Evolutionary conservation across 92 coral and sea anemone genomes (phyloP).

Genomic region (Epizoanthus scotinus): DNA sequence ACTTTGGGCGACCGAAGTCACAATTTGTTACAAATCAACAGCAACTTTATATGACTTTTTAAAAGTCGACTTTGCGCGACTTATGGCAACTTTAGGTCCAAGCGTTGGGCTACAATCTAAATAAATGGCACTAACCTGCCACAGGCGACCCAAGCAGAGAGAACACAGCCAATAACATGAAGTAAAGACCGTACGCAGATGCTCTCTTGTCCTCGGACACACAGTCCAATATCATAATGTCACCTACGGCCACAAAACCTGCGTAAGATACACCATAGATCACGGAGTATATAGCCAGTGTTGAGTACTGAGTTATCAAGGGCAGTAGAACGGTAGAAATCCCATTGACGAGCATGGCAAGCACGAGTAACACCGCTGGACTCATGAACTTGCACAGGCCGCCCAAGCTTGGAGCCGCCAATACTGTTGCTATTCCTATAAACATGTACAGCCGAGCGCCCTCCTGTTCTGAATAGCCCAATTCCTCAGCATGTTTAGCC

Average conservation of each 20-base stretch:
- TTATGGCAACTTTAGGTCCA: too few species aligned
- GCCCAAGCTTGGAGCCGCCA: conserved; percentile 26
- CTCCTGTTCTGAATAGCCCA: conserved; percentile 26
- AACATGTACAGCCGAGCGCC: conserved; percentile 12
- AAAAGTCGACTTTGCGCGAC: too few species aligned
- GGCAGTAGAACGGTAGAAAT: conserved; percentile 46
- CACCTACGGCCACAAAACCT: conserved; percentile 48
- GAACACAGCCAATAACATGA: conserved; percentile 18
- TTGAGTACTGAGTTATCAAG: conserved; percentile 26
- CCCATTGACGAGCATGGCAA: conserved; percentile 47
- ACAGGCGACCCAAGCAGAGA: conserved; percentile 36
- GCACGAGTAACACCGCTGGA: conserved; percentile 44
- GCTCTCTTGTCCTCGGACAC: conserved; percentile 32
- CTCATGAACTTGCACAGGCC: conserved; percentile 36
- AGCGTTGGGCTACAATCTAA: too few species aligned
- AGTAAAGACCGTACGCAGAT: conserved; percentile 34
- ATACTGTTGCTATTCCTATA: conserved; percentile 7
- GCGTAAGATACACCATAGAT: conserved; percentile 54
- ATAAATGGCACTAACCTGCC: conserved; percentile 26
- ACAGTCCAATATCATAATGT: conserved; percentile 38
- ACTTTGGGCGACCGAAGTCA: too few species aligned
- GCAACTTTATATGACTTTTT: too few species aligned
- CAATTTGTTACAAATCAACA: too few species aligned
- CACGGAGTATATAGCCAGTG: conserved; percentile 41
- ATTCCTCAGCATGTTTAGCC: conserved; percentile 37